A percentile compares a stretch with the other conserved stretches of the same genome.
Evolutionary conservation across 2,113 vertebrate species (phyloP).

Genomic region (Pteronura brasiliensis): DNA sequence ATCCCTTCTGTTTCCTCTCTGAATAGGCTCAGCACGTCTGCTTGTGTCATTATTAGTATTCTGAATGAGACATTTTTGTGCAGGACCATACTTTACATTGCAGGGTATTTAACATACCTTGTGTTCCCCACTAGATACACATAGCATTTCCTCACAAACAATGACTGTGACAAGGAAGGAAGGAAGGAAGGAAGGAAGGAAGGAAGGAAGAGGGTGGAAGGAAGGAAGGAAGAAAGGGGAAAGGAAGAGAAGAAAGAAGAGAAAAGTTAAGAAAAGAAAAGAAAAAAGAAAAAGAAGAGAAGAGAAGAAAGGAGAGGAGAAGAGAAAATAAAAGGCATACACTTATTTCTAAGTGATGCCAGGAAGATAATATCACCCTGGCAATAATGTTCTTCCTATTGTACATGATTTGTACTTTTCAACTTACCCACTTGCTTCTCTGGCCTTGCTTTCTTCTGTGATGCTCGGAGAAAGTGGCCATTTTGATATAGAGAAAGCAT

Average conservation of each 20-base stretch:
- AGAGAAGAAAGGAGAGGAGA: background rate
- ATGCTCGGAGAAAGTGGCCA: background rate
- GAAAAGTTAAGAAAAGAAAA: background rate
- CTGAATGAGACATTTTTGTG: background rate
- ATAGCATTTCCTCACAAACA: slow-evolving; percentile 1
- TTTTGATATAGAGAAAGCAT: background rate
- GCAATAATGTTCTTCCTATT: background rate
- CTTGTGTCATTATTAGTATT: background rate
- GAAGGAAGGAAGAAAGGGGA: background rate
- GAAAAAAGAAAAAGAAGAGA: background rate
- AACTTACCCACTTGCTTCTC: background rate
- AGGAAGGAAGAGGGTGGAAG: background rate
- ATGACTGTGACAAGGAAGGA: background rate
- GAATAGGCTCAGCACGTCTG: background rate
- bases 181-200: background rate
- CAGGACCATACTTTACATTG: background rate
- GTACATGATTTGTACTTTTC: background rate
- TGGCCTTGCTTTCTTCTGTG: background rate
- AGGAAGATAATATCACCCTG: background rate
- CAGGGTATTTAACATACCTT: background rate
- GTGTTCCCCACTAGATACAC: background rate
- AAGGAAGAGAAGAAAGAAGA: background rate
- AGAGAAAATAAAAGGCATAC: background rate
- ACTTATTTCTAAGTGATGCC: background rate
- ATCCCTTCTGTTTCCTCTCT: background rate